A percentile compares a stretch with the other conserved stretches of the same genome.
Conservation (phyloP, 2,797 vertebrate genomes). For the Eospalax fontanierii region DNA sequence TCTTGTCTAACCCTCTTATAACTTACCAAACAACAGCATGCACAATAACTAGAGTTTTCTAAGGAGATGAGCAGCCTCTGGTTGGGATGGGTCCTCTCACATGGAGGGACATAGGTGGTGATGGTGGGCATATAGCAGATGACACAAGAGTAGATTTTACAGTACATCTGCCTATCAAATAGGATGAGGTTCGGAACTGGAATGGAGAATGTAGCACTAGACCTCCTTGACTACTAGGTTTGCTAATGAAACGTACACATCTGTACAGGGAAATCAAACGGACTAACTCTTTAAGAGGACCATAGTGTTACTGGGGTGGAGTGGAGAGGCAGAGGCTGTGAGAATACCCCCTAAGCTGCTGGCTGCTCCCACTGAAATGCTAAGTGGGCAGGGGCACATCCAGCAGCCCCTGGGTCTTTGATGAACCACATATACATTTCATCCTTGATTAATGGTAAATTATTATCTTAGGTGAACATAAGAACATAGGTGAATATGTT, state of each 20-base stretch:
- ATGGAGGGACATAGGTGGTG: background rate
- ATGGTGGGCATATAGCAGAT: background rate
- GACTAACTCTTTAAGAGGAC: background rate
- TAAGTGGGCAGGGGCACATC: background rate
- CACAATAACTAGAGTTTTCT: background rate
- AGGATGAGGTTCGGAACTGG: background rate
- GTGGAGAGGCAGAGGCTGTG: too few species aligned
- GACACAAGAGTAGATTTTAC: background rate
- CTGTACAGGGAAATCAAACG: background rate
- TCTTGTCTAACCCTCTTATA: background rate
- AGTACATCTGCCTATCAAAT: too few species aligned
- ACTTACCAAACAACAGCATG: background rate
- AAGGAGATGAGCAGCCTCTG: background rate
- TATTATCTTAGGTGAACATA: slow-evolving; percentile 59
- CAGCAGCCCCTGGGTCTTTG: accelerated
- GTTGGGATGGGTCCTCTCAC: too few species aligned
- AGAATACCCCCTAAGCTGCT: too few species aligned
- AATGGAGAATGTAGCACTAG: background rate
- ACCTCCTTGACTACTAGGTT: background rate
- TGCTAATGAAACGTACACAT: background rate
- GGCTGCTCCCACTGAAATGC: background rate
- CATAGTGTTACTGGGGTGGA: accelerated
- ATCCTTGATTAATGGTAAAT: slow-evolving; percentile 2
- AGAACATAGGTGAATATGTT: slow-evolving; percentile 21
- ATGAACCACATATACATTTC: background rate